Evolutionary conservation across 2,797 vertebrate genomes (phyloP), one percentile per base, ranked within the genome.

Genomic region (Manis crassicaudata): DNA sequence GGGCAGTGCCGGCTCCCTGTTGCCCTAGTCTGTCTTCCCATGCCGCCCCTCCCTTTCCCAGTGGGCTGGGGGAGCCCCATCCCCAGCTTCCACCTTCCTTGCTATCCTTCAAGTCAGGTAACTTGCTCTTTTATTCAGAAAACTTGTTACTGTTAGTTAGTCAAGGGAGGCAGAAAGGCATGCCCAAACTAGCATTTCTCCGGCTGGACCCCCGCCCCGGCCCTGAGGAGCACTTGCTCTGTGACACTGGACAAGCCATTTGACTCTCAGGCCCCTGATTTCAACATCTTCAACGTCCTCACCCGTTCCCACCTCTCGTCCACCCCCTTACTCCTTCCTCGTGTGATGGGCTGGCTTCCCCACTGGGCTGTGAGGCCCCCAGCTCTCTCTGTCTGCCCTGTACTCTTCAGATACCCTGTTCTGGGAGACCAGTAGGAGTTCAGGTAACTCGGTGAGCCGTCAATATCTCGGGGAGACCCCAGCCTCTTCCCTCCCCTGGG

Each of bases 241-340:
- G 23, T 4, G 27, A 67, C 32, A 21, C 35, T n/a, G 5, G 11
- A 40, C 0, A 17, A 70, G 37, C 10, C 40, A 25, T 29, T 18
- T 8, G 4, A 29, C 23, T 37, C 46, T 17, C 52, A 20, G 21
- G 37, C 18, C 50, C 79, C 40, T 5, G 1, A 10, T 12, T 14
- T 40, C 46, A n/a, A 43, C 5, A 8, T 23, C 58, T 54, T 6
- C 25, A 20, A 7, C 54, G 35, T n/a, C 58, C 58, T 80, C 43
- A 0, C 10, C 1, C 20, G 11, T 12, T 9, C n/a, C 18, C 4
- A 3, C 27, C 35, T 29, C 9, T 37, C 0, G 0, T 56, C 52
- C 6, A 2, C 12, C 20, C 32, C 43, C 23, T 27, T 17, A 17
- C 62, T 80, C 76, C 43, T 32, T 43, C 20, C 67, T 82, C 1